Evolutionary conservation across 2,113 vertebrate genomes (phyloP).

Genomic region (Myotis davidii): DNA sequence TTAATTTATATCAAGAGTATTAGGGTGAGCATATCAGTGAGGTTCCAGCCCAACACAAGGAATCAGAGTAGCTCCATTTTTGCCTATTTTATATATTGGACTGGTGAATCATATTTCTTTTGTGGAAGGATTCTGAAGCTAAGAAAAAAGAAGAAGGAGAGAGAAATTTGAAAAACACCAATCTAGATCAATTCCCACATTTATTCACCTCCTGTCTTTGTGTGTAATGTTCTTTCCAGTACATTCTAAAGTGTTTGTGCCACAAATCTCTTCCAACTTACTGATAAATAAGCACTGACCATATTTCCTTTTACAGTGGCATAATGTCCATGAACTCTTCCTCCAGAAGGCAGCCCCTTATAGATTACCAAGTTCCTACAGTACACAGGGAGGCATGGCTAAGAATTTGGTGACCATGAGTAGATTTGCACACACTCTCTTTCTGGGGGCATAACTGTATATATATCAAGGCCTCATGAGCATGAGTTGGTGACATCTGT

Average conservation of each 20-base stretch:
- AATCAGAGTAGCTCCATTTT: background rate
- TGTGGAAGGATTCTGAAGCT: background rate
- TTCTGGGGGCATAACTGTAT: background rate
- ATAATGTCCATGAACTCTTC: background rate
- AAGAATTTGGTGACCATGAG: background rate
- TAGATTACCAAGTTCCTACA: slow-evolving; percentile 1
- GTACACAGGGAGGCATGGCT: background rate
- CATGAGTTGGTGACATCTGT: background rate
- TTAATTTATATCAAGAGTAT: background rate
- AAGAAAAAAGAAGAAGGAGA: background rate
- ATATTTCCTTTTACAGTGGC: background rate
- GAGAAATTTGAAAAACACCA: background rate
- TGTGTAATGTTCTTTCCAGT: background rate
- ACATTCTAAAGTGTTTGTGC: background rate
- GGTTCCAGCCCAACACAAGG: background rate
- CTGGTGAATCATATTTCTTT: background rate
- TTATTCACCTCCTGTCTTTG: background rate
- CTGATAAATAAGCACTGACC: background rate
- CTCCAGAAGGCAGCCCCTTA: background rate
- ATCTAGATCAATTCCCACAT: background rate
- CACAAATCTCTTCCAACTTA: background rate
- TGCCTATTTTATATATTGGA: background rate
- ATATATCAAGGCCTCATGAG: background rate
- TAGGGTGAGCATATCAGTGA: background rate
- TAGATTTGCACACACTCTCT: background rate